Percentiles rank a stretch among this genome's conserved stretches.
Conservation (phyloP, 1,140 invertebrate species). For the Pogonomyrmex californicus region DNA sequence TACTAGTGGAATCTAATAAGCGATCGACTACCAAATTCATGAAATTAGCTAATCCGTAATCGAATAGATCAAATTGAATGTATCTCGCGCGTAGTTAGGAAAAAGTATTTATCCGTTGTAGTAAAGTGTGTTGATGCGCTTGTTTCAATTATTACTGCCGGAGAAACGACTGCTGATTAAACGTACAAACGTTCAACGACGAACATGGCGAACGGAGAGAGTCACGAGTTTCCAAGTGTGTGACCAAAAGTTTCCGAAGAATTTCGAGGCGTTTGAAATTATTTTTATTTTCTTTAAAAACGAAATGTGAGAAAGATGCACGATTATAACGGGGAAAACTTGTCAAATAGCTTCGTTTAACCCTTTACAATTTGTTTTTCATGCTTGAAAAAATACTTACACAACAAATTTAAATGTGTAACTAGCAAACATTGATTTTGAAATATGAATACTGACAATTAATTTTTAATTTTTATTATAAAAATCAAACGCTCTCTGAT, state of each 20-base stretch:
- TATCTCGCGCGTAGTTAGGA: conserved; percentile 47
- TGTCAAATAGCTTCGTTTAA: neutral
- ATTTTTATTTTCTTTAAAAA: neutral
- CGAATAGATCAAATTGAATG: conserved; percentile 52
- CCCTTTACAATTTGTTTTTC: too few species aligned
- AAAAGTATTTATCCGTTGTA: conserved; percentile 70
- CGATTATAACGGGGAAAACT: neutral
- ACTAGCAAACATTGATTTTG: too few species aligned
- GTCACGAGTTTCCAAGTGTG: too few species aligned
- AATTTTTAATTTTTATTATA: too few species aligned
- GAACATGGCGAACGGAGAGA: neutral
- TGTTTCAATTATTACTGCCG: conserved; percentile 60
- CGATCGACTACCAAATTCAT: conserved; percentile 32
- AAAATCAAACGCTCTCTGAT: too few species aligned
- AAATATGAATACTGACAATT: too few species aligned
- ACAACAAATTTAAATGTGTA: too few species aligned
- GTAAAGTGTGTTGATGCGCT: conserved; percentile 64
- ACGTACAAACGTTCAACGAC: neutral
- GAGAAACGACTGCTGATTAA: conserved; percentile 21
- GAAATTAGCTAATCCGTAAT: conserved; percentile 66
- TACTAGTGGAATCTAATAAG: conserved; percentile 42
- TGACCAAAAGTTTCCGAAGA: too few species aligned
- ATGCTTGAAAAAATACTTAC: too few species aligned
- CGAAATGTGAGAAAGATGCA: neutral
- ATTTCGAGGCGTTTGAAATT: neutral